Conservation (phyloP, 1,140 invertebrate species). For the Acyrthosiphon pisum region DNA sequence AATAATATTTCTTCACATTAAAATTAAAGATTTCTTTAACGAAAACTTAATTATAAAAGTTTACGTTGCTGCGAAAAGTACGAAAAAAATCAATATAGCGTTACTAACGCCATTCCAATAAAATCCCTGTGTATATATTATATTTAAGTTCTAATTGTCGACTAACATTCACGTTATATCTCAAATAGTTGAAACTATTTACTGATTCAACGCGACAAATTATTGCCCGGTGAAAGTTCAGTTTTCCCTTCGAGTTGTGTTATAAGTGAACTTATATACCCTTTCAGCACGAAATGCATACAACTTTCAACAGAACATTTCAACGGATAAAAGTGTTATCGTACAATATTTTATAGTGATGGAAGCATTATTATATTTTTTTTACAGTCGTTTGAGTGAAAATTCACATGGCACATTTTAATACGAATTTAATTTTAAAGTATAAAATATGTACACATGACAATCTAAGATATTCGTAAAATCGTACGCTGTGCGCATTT, state of each 20-base stretch:
- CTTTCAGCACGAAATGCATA: background rate
- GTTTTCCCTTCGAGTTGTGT: background rate
- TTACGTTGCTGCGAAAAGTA: background rate
- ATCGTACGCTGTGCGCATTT: background rate
- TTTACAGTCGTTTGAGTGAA: background rate
- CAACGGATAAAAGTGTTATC: background rate
- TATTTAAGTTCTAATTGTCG: background rate
- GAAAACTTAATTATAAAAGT: slow-evolving; percentile 22
- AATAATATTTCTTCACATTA: background rate
- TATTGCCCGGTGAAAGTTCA: background rate
- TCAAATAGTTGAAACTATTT: background rate
- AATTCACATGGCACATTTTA: background rate
- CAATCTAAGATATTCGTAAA: background rate
- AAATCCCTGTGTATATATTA: background rate
- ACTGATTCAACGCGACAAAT: background rate
- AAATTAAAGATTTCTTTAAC: background rate
- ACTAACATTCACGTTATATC: background rate
- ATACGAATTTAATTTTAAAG: background rate
- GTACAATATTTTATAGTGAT: background rate
- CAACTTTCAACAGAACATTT: background rate
- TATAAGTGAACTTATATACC: slow-evolving; percentile 1
- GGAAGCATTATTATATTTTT: background rate
- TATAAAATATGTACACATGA: background rate
- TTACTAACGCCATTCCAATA: background rate
- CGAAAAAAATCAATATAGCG: background rate